phyloP scores from a whole-genome alignment of 30 jellyfish, hydroid and myxozoan genomes.

The Turritopsis rubra region DNA sequence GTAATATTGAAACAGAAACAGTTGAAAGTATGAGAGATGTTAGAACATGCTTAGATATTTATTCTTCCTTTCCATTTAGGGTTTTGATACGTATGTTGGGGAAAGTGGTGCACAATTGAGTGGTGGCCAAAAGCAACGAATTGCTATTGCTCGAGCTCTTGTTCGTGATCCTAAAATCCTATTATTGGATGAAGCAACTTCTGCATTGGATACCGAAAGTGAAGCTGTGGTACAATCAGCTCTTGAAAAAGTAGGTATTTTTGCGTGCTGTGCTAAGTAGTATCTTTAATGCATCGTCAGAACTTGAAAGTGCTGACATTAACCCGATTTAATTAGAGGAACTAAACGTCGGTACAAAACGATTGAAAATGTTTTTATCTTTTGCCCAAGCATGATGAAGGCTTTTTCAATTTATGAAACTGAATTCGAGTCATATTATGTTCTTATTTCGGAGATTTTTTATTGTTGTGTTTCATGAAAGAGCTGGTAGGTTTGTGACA shows the following conservation, averaged over 20 bases:
- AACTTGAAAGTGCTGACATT: too few species aligned
- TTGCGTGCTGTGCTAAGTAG: background rate
- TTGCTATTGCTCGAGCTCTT: slow-evolving; percentile 76
- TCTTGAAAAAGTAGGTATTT: slow-evolving; percentile 40
- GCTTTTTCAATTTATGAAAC: too few species aligned
- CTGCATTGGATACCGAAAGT: slow-evolving; percentile 76
- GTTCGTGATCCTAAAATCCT: slow-evolving; percentile 68
- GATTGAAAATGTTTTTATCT: too few species aligned
- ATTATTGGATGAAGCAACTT: slow-evolving; percentile 69
- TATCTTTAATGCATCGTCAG: too few species aligned
- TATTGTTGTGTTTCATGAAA: too few species aligned
- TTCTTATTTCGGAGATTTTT: too few species aligned
- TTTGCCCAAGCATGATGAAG: background rate
- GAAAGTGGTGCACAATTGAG: slow-evolving; percentile 80
- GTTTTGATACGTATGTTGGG: slow-evolving; percentile 55
- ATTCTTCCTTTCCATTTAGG: slow-evolving; percentile 19
- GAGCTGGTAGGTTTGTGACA: too few species aligned
- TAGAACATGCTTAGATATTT: too few species aligned
- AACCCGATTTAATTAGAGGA: too few species aligned
- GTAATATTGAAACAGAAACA: slow-evolving; percentile 17
- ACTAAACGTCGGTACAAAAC: too few species aligned
- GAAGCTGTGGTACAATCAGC: slow-evolving; percentile 74
- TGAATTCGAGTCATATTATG: too few species aligned
- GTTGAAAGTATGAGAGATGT: too few species aligned
- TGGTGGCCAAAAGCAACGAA: slow-evolving; percentile 80